Evolutionary conservation across 2,113 vertebrate species (phyloP), one percentile per base, ranked within the genome.

Genomic region (Misgurnus mizolepis): DNA sequence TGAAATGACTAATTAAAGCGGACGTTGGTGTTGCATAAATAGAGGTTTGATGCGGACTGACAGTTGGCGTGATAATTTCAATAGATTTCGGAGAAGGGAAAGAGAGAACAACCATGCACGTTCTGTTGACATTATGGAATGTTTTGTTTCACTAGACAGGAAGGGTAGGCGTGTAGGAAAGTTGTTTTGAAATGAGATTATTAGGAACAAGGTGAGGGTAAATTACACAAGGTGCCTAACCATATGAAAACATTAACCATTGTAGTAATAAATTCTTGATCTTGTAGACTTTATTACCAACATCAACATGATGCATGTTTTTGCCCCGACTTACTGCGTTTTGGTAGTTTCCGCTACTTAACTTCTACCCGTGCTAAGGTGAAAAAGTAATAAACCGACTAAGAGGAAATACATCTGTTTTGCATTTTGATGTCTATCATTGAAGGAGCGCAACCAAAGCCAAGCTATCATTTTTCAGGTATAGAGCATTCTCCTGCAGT

Each of bases 1-100:
- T 69, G 70, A 82, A 85, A 81, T 70, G 74, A 70, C 82, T 86
- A 86, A 88, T 85, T 80, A 84, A 83, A 76, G 78, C 49, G 80
- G 83, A 88, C 82, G 76, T 58, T 62, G 69, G 56, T 65, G 45
- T 80, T 78, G 66, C 74, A 81, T 78, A 77, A 67, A 80, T 58
- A 55, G 58, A 67, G 82, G 79, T 69, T 62, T 82, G 82, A 84
- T 81, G 69, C 66, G 12, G 72, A 69, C 71, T 84, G 84, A 80
- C 84, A 87, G 82, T 82, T 84, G 74, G 80, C 79, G 78, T 83
- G 78, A 85, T 76, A 27, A 73, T 82, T 60, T 65, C 62, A 71
- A 80, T 62, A 49, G 18, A 56, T 68, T 66, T 60, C 74, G 41
- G 43, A 67, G 72, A 80, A 50, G 50, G 45, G 41, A 43, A 60